Conservation (phyloP, 2,113 vertebrate species). For the Thryonomys swinderianus region DNA sequence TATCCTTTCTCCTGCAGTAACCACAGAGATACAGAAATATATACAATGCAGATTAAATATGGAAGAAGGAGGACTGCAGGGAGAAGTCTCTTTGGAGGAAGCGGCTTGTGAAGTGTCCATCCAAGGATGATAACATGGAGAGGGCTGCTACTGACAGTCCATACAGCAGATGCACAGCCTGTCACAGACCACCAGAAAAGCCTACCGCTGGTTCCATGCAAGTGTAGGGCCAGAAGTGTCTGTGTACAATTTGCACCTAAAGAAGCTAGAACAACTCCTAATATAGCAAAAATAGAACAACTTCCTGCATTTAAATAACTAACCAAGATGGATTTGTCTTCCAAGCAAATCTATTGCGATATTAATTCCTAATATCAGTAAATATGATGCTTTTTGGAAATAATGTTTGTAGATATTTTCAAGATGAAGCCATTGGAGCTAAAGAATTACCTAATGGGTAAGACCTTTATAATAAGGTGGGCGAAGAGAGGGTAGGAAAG, state of each 20-base stretch:
- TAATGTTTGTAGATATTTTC: not conserved
- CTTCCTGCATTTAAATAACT: not conserved
- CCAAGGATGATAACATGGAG: no score
- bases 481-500: not conserved
- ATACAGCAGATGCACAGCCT: not conserved
- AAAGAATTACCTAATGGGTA: accelerated
- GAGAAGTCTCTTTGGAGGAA: not conserved
- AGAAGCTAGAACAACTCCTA: not conserved
- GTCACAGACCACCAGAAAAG: not conserved
- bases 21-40: not conserved
- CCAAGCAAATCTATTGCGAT: not conserved
- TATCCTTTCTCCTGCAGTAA: not conserved
- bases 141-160: not conserved
- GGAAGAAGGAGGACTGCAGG: not conserved
- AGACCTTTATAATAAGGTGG: not conserved
- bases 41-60: not conserved
- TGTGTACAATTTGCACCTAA: not conserved
- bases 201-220: not conserved
- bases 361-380: not conserved
- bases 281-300: not conserved
- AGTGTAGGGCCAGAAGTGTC: not conserved
- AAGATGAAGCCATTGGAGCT: not conserved
- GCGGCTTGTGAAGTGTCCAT: not conserved
- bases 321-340: not conserved
- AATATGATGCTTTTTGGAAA: not conserved